A percentile compares a stretch with the other conserved stretches of the same genome.
Evolutionary conservation across 1,140 invertebrate genomes (phyloP).

Genomic region (Octopus bimaculoides): DNA sequence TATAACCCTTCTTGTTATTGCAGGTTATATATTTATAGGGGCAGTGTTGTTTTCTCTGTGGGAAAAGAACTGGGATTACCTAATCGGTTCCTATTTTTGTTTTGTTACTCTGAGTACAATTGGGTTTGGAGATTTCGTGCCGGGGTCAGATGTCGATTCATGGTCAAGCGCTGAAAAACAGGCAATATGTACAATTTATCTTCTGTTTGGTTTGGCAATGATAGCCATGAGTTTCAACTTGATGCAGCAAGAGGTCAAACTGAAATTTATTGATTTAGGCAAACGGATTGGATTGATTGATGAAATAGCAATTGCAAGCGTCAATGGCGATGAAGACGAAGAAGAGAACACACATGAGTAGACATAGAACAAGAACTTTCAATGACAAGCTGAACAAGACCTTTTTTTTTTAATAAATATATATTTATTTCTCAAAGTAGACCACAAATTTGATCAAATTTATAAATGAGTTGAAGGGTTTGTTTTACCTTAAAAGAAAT

Average conservation of each 20-base stretch:
- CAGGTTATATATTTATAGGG: constrained; percentile 48
- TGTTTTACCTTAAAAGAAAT: too few relatives aligned
- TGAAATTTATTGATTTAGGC: constrained; percentile 70
- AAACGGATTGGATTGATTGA: constrained; percentile 53
- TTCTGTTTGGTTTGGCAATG: constrained; percentile 82
- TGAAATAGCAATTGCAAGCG: background rate
- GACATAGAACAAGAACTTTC: too few relatives aligned
- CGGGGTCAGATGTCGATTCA: constrained; percentile 35
- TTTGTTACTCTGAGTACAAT: constrained; percentile 76
- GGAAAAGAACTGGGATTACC: constrained; percentile 65
- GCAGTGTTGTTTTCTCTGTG: constrained; percentile 48
- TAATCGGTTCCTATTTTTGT: constrained; percentile 91
- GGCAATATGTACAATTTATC: constrained; percentile 66
- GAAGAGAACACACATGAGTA: background rate
- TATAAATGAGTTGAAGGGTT: too few relatives aligned
- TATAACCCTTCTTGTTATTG: constrained; percentile 44
- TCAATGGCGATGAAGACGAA: background rate
- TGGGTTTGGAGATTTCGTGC: constrained; percentile 77
- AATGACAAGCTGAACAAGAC: too few relatives aligned
- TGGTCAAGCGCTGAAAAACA: constrained; percentile 42
- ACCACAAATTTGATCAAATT: too few relatives aligned
- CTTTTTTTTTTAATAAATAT: too few relatives aligned
- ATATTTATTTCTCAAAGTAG: too few relatives aligned
- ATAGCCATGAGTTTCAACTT: constrained; percentile 92
- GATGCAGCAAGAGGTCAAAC: constrained; percentile 83